These are phyloP conservation scores for Cetoscarus ocellatus DNA, from an alignment of 2,797 vertebrate genomes.

Conservation along the genomic window DNA sequence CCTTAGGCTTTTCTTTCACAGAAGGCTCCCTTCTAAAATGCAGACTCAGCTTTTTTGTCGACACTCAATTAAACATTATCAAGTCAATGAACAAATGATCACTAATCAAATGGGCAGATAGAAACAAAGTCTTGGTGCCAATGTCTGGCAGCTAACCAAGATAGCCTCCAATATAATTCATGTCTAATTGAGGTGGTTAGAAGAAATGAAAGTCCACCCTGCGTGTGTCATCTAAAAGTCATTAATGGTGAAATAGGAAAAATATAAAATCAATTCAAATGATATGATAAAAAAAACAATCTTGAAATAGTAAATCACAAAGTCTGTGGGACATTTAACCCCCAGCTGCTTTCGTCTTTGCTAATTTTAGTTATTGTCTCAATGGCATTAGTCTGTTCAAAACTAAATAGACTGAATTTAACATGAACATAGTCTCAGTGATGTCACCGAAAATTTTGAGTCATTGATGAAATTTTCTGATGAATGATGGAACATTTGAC, in stretches of 20 bases:
- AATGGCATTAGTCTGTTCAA: no score
- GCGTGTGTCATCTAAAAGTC: conserved; percentile 23
- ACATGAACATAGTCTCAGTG: no score
- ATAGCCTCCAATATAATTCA: conserved; percentile 57
- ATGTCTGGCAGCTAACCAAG: conserved; percentile 41
- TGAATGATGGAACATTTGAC: no score
- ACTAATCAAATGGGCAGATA: conserved; percentile 57
- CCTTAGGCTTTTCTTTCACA: conserved; percentile 38
- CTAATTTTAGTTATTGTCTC: no score
- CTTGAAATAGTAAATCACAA: conserved; percentile 9
- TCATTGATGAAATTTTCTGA: no score
- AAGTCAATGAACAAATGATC: conserved; percentile 52
- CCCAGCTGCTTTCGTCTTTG: no score
- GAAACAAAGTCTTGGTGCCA: conserved; percentile 33
- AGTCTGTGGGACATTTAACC: conserved; percentile 12
- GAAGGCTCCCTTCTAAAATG: conserved; percentile 32
- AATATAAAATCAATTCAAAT: conserved; percentile 17
- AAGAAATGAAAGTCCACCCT: conserved; percentile 18
- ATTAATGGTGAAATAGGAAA: conserved; percentile 14
- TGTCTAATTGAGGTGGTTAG: conserved; percentile 40
- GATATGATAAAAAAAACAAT: conserved; percentile 2
- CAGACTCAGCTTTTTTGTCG: conserved; percentile 46
- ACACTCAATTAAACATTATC: conserved; percentile 42
- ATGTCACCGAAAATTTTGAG: no score
- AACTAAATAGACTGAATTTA: no score